Conservation (phyloP, 2,113 vertebrate genomes). For the Antennarius striatus region DNA sequence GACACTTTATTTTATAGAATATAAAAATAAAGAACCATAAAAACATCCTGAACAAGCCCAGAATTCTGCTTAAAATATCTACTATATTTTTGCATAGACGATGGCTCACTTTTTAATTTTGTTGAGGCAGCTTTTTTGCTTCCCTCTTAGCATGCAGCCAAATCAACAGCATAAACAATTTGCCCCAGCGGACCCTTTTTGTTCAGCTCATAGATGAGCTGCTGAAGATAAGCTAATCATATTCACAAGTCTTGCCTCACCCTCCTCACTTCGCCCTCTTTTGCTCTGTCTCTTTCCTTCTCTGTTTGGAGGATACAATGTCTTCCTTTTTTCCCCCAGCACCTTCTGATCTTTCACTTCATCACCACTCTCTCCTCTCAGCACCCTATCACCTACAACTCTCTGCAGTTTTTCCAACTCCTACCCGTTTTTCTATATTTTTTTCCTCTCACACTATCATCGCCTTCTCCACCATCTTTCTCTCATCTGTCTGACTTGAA, state of each 20-base stretch:
- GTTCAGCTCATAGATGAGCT: slow-evolving; percentile 56
- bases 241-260: slow-evolving; percentile 19
- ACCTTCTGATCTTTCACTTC: slow-evolving; percentile 19
- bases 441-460: slow-evolving; percentile 21
- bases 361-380: slow-evolving; percentile 3
- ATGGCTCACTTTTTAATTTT: slow-evolving; percentile 49
- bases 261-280: not conserved
- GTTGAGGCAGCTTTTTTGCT: slow-evolving; percentile 40
- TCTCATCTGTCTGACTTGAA: slow-evolving; percentile 61
- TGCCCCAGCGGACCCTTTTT: slow-evolving; percentile 56
- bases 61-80: not conserved
- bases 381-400: slow-evolving; percentile 19
- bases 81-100: not conserved
- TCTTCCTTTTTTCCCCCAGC: slow-evolving; percentile 3
- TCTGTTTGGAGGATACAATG: not conserved
- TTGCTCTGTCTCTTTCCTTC: not conserved
- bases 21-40: not conserved
- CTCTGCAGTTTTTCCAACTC: slow-evolving; percentile 43
- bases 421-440: not conserved
- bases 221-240: slow-evolving; percentile 32
- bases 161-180: slow-evolving; percentile 51
- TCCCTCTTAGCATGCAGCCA: slow-evolving; percentile 41
- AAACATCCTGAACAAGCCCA: not conserved
- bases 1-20: too few species aligned
- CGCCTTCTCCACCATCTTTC: slow-evolving; percentile 48